Evolutionary conservation across 2,113 vertebrate genomes (phyloP).

Genomic region (Heterocephalus glaber): DNA sequence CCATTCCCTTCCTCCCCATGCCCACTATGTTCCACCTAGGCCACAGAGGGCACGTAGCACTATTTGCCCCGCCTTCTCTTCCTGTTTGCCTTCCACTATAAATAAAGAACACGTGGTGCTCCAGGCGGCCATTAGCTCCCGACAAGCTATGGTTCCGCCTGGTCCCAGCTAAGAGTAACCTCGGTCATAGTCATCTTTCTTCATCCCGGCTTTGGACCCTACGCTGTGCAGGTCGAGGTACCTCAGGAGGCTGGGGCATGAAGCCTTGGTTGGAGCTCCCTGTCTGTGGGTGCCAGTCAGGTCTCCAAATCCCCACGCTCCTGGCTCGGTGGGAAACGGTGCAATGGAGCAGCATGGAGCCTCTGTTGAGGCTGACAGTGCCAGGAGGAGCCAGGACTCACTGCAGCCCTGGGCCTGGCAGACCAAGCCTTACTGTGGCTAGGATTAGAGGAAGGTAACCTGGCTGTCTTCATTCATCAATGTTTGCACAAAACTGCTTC

Average conservation of each 20-base stretch:
- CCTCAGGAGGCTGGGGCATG: not conserved
- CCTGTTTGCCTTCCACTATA: no score
- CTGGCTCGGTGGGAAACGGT: not conserved
- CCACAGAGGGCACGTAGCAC: no score
- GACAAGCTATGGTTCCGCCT: no score
- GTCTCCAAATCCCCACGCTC: not conserved
- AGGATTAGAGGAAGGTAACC: not conserved
- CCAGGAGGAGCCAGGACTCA: not conserved
- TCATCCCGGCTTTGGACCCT: no score
- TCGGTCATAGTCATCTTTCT: no score
- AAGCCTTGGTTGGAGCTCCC: not conserved
- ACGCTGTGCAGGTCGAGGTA: no score
- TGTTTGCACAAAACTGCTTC: not conserved
- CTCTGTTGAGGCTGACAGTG: not conserved
- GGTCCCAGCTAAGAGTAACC: no score
- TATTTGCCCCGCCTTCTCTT: no score
- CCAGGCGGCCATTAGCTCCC: no score
- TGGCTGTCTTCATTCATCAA: not conserved
- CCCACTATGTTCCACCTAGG: no score
- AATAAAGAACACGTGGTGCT: no score
- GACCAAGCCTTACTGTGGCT: not conserved
- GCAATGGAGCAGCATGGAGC: not conserved
- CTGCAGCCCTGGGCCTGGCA: not conserved
- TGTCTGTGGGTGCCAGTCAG: not conserved
- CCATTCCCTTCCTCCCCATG: no score